Conservation (phyloP, 2,888 invertebrate genomes). For the Cylloceria caligata region DNA sequence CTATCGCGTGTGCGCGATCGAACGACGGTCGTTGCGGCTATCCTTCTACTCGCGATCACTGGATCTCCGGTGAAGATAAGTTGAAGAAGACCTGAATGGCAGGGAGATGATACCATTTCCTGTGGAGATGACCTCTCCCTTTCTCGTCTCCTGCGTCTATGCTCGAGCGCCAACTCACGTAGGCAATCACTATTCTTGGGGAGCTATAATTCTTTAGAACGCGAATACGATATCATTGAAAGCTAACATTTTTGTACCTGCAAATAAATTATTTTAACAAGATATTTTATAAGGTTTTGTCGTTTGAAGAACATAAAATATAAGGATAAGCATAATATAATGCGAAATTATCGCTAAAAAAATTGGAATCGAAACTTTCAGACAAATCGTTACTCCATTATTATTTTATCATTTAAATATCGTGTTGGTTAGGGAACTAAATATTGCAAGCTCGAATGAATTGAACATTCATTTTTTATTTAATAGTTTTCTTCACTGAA, state of each 20-base stretch:
- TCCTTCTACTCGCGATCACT: slow-evolving; percentile 24
- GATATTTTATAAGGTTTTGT: slow-evolving; percentile 11
- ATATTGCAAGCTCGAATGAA: background rate
- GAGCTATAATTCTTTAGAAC: background rate
- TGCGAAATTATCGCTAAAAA: background rate
- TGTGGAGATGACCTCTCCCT: slow-evolving; percentile 49
- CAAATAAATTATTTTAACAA: background rate
- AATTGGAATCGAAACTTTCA: background rate
- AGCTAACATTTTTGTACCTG: background rate
- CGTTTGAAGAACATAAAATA: background rate
- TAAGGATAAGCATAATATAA: background rate
- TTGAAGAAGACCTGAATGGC: slow-evolving; percentile 41
- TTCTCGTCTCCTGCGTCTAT: background rate
- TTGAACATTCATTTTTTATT: no score
- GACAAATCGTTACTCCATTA: background rate
- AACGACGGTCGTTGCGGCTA: slow-evolving; percentile 10
- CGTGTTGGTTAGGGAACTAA: no score
- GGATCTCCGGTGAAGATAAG: slow-evolving; percentile 32
- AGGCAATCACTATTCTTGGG: slow-evolving; percentile 2
- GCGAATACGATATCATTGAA: slow-evolving; percentile 19
- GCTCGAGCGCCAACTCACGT: background rate
- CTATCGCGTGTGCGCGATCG: slow-evolving; percentile 40
- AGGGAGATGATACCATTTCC: slow-evolving; percentile 55
- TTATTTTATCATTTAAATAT: no score
- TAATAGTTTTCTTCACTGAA: no score